These are phyloP conservation scores for Hemiscyllium ocellatum DNA, from an alignment of 2,113 vertebrate genomes.

Conservation along the genomic window DNA sequence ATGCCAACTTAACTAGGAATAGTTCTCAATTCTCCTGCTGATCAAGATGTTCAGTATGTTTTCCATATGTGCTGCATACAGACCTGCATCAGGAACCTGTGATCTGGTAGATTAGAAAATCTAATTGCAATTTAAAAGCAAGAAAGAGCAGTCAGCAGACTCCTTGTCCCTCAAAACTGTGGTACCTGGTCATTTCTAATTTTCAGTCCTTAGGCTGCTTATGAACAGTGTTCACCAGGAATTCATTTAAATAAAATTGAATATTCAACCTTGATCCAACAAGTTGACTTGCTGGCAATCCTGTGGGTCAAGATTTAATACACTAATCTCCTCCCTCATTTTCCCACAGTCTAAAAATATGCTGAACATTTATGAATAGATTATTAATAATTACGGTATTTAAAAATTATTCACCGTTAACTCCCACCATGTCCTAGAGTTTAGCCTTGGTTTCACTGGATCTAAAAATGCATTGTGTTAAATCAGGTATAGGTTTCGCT, in stretches of 20 bases:
- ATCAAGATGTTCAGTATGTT: not conserved
- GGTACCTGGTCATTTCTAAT: not conserved
- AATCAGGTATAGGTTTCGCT: not conserved
- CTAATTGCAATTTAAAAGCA: not conserved
- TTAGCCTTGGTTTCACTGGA: not conserved
- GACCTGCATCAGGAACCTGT: not conserved
- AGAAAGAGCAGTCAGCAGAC: not conserved
- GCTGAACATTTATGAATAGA: not conserved
- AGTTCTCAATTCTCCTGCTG: not conserved
- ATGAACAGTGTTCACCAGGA: not conserved
- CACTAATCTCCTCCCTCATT: not conserved
- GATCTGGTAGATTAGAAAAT: not conserved
- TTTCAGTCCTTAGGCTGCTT: not conserved
- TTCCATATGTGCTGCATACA: not conserved
- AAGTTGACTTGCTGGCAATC: not conserved
- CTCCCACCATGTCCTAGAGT: not conserved
- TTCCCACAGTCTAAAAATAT: not conserved
- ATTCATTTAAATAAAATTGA: not conserved
- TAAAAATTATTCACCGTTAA: not conserved
- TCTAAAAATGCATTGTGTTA: not conserved
- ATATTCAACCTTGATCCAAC: not conserved
- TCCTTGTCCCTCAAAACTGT: not conserved
- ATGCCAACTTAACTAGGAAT: not conserved
- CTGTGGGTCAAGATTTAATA: too few species aligned
- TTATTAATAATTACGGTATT: too few species aligned